Evolutionary conservation across 2,888 invertebrate genomes (phyloP).

Genomic region (Cantharis rustica): DNA sequence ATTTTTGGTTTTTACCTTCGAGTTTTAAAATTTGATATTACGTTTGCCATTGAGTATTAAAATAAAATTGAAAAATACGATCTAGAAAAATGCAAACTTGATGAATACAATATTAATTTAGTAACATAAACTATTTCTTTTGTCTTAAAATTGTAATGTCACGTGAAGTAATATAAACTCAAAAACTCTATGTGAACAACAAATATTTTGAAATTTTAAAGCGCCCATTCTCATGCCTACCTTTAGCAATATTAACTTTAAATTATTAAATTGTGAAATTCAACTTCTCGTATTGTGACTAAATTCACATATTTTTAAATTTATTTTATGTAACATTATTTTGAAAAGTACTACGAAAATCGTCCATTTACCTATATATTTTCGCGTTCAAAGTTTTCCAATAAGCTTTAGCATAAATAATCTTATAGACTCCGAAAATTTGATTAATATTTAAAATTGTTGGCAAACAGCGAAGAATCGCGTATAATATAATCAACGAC

Average conservation of each 20-base stretch:
- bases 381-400: too few species aligned
- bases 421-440: too few species aligned
- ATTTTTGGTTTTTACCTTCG: neutral
- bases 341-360: too few species aligned
- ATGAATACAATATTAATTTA: neutral
- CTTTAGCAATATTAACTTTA: neutral
- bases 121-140: neutral
- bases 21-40: neutral
- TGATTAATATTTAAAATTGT: too few species aligned
- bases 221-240: neutral
- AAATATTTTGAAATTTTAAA: neutral
- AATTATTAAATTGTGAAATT: neutral
- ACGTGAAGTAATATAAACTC: neutral
- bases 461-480: too few species aligned
- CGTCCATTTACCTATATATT: too few species aligned
- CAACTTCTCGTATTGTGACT: neutral
- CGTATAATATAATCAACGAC: too few species aligned
- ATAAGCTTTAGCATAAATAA: too few species aligned
- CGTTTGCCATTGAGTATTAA: neutral
- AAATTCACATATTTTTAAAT: neutral
- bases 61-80: neutral
- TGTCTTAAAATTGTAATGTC: neutral
- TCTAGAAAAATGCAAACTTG: too few species aligned
- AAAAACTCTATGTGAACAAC: neutral
- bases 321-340: neutral